phyloP scores from a whole-genome alignment of 1,140 invertebrate genomes.

The Drosophila truncata region DNA sequence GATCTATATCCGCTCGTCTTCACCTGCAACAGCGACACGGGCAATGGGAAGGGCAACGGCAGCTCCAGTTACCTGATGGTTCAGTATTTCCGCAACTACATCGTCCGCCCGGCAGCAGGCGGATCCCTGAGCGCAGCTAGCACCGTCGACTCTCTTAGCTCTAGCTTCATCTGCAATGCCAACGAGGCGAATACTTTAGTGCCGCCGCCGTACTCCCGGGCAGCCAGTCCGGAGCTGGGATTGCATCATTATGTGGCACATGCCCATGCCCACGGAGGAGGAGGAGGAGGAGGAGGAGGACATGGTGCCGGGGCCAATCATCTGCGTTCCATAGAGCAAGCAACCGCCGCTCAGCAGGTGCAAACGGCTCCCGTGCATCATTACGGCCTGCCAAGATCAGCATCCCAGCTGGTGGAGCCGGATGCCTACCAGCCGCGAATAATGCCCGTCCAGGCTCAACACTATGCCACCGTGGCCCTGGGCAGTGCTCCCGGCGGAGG shows the following conservation, averaged over 20 bases:
- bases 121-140: slow-evolving; percentile 92
- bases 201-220: slow-evolving; percentile 92
- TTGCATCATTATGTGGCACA: slow-evolving; percentile 83
- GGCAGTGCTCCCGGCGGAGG: slow-evolving; percentile 42
- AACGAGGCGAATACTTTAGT: slow-evolving; percentile 93
- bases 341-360: slow-evolving; percentile 48
- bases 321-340: slow-evolving; percentile 29
- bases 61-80: slow-evolving; percentile 92
- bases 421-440: slow-evolving; percentile 35
- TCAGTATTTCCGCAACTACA: slow-evolving; percentile 92
- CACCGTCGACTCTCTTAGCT: slow-evolving; percentile 92
- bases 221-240: slow-evolving; percentile 89
- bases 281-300: no score
- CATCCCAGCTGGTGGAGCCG: slow-evolving; percentile 75
- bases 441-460: slow-evolving; percentile 36
- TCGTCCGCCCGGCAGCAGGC: slow-evolving; percentile 89
- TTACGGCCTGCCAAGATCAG: slow-evolving; percentile 71
- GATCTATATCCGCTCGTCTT: slow-evolving; percentile 93
- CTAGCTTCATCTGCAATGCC: slow-evolving; percentile 92
- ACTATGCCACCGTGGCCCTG: slow-evolving; percentile 65
- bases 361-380: slow-evolving; percentile 20
- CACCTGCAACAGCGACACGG: slow-evolving; percentile 89
- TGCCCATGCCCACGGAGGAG: slow-evolving; percentile 39
- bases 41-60: slow-evolving; percentile 88
- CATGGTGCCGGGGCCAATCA: slow-evolving; percentile 1